Evolutionary conservation across 2,888 invertebrate species (phyloP).

Genomic region (Caenorhabditis auriculariae): DNA sequence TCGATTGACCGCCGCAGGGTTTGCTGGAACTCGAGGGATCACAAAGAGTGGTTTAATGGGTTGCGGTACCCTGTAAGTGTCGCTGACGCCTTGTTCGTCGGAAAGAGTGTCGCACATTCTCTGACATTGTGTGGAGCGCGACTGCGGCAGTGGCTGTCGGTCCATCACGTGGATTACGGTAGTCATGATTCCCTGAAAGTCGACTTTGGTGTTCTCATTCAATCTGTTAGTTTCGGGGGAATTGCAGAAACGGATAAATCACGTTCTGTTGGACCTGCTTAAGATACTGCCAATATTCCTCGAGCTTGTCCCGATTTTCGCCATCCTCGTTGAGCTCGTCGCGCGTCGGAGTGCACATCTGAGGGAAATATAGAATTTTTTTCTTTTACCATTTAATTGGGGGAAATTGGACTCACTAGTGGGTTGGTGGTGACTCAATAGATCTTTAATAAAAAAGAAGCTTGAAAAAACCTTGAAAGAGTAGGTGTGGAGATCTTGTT

Average conservation of each 20-base stretch:
- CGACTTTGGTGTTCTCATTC: not conserved
- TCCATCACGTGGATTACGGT: constrained; percentile 54
- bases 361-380: not conserved
- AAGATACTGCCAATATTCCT: constrained; percentile 55
- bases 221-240: not conserved
- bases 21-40: constrained; percentile 8
- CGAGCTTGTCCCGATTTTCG: constrained; percentile 43
- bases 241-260: not conserved
- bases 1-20: constrained; percentile 50
- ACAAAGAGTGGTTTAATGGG: constrained; percentile 5
- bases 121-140: constrained; percentile 35
- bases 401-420: too few relatives aligned
- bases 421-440: too few relatives aligned
- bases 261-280: constrained; percentile 45
- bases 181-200: constrained; percentile 48
- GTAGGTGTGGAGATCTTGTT: constrained; percentile 25
- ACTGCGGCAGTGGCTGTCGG: constrained; percentile 27
- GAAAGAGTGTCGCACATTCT: constrained; percentile 44
- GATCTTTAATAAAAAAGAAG: not conserved
- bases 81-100: constrained; percentile 12
- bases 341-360: constrained; percentile 53
- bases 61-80: constrained; percentile 16
- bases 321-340: constrained; percentile 32
- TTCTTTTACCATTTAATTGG: too few relatives aligned
- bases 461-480: constrained; percentile 36